Evolutionary conservation across 2,888 invertebrate genomes (phyloP).

Genomic region (Chirona hameri): DNA sequence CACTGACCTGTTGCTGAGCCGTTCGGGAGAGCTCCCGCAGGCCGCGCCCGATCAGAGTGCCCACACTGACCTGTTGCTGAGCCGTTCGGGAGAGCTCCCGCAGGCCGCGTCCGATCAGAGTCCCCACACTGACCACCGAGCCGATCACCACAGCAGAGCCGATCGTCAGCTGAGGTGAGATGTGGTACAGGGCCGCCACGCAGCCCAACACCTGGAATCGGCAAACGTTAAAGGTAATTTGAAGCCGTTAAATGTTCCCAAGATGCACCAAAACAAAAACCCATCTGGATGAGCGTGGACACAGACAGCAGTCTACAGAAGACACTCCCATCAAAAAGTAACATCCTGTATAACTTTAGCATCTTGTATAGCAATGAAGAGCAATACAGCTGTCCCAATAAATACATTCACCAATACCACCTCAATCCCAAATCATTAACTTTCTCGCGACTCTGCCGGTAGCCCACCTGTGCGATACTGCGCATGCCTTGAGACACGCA

Average conservation of each 20-base stretch:
- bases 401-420: no score
- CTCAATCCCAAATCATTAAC: no score
- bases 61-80: conserved; percentile 77
- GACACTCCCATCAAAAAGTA: no score
- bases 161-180: conserved; percentile 82
- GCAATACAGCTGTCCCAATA: no score
- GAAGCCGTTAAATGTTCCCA: no score
- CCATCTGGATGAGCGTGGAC: no score
- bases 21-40: conserved; percentile 70
- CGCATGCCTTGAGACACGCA: conserved; percentile 87
- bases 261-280: no score
- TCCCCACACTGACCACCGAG: conserved; percentile 76
- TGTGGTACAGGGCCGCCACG: conserved; percentile 69
- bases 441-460: no score
- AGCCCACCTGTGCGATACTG: conserved; percentile 76
- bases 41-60: conserved; percentile 73
- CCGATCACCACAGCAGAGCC: conserved; percentile 69
- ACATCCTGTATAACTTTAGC: no score
- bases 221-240: no score
- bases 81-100: conserved; percentile 71
- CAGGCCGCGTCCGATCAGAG: conserved; percentile 72
- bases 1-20: conserved; percentile 75
- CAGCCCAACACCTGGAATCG: conserved; percentile 60
- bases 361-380: no score
- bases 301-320: no score